Percentiles rank a stretch among this genome's conserved stretches.
These are phyloP conservation scores for Hartigia nigra DNA, from an alignment of 2,888 invertebrate genomes.

Conservation along the genomic window DNA sequence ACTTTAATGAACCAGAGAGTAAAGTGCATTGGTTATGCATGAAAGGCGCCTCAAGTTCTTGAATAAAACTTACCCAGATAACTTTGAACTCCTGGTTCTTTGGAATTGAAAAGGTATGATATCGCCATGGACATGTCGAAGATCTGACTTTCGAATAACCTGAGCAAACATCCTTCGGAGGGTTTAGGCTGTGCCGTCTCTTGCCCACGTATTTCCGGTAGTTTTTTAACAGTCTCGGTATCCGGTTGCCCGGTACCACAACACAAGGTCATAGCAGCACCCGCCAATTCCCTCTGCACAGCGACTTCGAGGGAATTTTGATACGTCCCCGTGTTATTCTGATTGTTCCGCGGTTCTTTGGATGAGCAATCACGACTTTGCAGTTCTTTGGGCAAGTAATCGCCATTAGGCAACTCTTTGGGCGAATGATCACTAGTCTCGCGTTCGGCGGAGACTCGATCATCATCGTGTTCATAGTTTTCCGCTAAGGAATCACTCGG, in stretches of 20 bases:
- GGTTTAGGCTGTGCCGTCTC: slow-evolving; percentile 62
- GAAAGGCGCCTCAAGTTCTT: neutral
- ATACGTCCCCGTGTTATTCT: slow-evolving; percentile 24
- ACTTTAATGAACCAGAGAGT: neutral
- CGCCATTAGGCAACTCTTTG: slow-evolving; percentile 31
- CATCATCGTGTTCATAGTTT: slow-evolving; percentile 43
- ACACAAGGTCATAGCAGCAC: slow-evolving; percentile 61
- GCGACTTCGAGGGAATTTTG: slow-evolving; percentile 40
- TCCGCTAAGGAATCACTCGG: slow-evolving; percentile 60
- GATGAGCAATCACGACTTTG: slow-evolving; percentile 37
- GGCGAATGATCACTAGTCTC: slow-evolving; percentile 18
- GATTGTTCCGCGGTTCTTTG: slow-evolving; percentile 38
- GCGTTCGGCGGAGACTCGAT: slow-evolving; percentile 18
- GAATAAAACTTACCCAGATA: slow-evolving; percentile 80
- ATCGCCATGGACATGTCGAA: slow-evolving; percentile 99
- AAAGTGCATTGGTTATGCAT: neutral
- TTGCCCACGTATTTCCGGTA: slow-evolving; percentile 61
- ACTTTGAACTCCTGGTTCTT: slow-evolving; percentile 97
- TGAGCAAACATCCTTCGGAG: slow-evolving; percentile 78
- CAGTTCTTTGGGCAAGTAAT: slow-evolving; percentile 31
- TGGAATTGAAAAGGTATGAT: slow-evolving; percentile 97
- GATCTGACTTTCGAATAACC: slow-evolving; percentile 96
- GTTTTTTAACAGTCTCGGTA: slow-evolving; percentile 41
- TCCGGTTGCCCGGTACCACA: slow-evolving; percentile 56
- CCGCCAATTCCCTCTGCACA: slow-evolving; percentile 55